Conservation (phyloP, 2,888 invertebrate genomes). For the Pammene aurita region DNA sequence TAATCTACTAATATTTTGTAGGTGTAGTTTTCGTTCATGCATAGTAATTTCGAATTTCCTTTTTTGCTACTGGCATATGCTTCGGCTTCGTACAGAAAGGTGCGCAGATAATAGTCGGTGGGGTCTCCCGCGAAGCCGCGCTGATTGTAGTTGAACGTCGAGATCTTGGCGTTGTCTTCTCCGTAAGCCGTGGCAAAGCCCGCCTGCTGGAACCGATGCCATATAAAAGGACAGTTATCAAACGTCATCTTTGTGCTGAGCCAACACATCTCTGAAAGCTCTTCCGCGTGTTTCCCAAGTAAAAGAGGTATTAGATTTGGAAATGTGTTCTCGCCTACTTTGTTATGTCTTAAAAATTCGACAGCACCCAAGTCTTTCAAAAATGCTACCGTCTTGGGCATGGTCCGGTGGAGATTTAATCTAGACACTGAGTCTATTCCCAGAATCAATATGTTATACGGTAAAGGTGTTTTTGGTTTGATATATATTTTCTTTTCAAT, state of each 20-base stretch:
- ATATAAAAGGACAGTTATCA: slow-evolving; percentile 17
- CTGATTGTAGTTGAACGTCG: slow-evolving; percentile 1
- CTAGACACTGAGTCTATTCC: slow-evolving; percentile 10
- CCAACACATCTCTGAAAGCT: slow-evolving; percentile 1
- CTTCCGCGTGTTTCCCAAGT: background rate
- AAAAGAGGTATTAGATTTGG: slow-evolving; percentile 3
- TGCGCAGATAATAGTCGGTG: background rate
- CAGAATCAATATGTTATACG: slow-evolving; percentile 8
- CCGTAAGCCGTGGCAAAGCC: slow-evolving; percentile 5
- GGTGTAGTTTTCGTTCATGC: slow-evolving; percentile 7
- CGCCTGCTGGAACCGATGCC: slow-evolving; percentile 1
- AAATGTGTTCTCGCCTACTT: slow-evolving; percentile 9
- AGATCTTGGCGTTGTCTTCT: background rate
- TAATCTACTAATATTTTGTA: slow-evolving; percentile 9
- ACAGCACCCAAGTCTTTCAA: slow-evolving; percentile 2
- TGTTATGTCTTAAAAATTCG: slow-evolving; percentile 15
- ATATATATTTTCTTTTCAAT: background rate
- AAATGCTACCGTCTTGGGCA: slow-evolving; percentile 9
- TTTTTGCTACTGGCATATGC: background rate
- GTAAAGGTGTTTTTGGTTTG: background rate
- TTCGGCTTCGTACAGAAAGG: slow-evolving; percentile 4
- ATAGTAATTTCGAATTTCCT: background rate
- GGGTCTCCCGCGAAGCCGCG: slow-evolving; percentile 2
- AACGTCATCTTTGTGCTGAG: background rate
- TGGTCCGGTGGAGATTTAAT: slow-evolving; percentile 14